Percentiles rank a stretch among this genome's conserved stretches.
Conservation (phyloP, 2,888 invertebrate species). For the Epinotia ramella region DNA sequence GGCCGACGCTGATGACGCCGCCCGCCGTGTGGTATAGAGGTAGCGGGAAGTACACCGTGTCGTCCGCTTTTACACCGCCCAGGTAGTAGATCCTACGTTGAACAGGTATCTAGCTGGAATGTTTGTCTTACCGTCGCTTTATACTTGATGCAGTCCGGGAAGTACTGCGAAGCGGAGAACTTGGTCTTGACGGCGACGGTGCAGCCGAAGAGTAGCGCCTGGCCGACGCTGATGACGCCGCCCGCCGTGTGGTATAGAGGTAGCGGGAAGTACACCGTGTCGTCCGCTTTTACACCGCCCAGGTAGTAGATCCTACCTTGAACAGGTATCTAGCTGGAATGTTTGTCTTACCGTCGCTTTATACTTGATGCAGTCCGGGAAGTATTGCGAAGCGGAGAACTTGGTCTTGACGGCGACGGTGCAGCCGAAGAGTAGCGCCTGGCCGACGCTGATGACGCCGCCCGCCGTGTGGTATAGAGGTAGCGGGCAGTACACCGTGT, state of each 20-base stretch:
- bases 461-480: conserved; percentile 99
- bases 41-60: conserved; percentile 94
- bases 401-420: conserved; percentile 94
- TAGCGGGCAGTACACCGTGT: conserved; percentile 94
- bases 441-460: conserved; percentile 94
- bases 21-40: conserved; percentile 99
- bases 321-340: neutral
- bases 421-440: conserved; percentile 91
- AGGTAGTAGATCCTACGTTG: neutral
- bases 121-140: conserved; percentile 93
- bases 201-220: conserved; percentile 91
- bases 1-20: conserved; percentile 94
- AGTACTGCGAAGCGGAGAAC: conserved; percentile 97
- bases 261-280: conserved; percentile 94
- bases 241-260: conserved; percentile 99
- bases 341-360: conserved; percentile 93
- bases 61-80: conserved; percentile 70
- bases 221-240: conserved; percentile 94
- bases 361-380: conserved; percentile 96
- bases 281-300: conserved; percentile 70
- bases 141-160: conserved; percentile 96
- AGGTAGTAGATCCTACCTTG: neutral
- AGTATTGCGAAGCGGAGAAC: conserved; percentile 97
- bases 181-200: conserved; percentile 94
- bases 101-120: neutral